A percentile compares a stretch with the other conserved stretches of the same genome.
Conservation (phyloP, 2,797 vertebrate genomes). For the Melopsittacus undulatus region DNA sequence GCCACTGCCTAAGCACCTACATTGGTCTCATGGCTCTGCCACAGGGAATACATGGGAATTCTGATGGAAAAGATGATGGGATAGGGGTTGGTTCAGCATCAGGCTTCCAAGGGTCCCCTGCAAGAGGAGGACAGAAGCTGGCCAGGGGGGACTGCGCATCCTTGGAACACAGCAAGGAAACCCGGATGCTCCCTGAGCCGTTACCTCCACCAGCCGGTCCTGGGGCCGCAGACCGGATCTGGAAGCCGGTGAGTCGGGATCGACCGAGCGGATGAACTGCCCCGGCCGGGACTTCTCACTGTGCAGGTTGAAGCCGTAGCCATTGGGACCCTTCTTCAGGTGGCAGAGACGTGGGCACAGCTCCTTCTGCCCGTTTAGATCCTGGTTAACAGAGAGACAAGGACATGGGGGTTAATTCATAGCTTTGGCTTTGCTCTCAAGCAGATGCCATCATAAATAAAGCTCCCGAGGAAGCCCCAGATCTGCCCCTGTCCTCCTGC, state of each 20-base stretch:
- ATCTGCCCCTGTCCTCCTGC: not conserved
- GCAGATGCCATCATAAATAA: not conserved
- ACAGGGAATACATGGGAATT: fast-evolving
- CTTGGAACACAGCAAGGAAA: fast-evolving
- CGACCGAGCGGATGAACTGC: conserved; percentile 92
- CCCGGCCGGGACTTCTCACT: conserved; percentile 86
- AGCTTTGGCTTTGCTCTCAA: not conserved
- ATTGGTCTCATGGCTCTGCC: fast-evolving
- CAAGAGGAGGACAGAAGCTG: fast-evolving
- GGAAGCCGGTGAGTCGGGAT: conserved; percentile 85
- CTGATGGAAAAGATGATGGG: fast-evolving
- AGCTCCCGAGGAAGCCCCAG: not conserved
- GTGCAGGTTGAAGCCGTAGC: conserved; percentile 96
- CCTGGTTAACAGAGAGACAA: conserved; percentile 40
- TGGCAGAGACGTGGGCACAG: conserved; percentile 88
- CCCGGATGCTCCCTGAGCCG: fast-evolving
- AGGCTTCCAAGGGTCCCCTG: not conserved
- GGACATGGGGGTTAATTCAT: not conserved
- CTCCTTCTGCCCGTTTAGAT: conserved; percentile 73
- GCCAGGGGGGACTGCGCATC: not conserved
- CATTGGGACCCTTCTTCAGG: conserved; percentile 82
- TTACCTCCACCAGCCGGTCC: conserved; percentile 91
- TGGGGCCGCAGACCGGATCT: conserved; percentile 83
- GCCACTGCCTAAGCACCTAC: fast-evolving
- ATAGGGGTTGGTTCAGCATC: fast-evolving